phyloP scores from a whole-genome alignment of 2,797 vertebrate genomes.

The Harpagifer antarcticus region DNA sequence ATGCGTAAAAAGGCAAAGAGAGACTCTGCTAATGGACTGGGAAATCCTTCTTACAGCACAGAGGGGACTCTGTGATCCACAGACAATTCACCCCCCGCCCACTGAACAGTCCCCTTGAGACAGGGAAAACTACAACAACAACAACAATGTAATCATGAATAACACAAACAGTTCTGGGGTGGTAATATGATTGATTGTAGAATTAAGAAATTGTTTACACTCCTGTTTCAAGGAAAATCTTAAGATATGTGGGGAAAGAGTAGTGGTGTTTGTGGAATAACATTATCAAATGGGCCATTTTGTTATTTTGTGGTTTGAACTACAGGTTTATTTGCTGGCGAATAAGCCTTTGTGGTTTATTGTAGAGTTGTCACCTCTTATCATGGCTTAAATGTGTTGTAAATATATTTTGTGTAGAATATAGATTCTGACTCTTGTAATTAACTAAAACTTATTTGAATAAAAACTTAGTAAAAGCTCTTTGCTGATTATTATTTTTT shows the following conservation, averaged over 20 bases:
- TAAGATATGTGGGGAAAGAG: conserved; percentile 11
- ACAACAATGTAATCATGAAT: conserved; percentile 4
- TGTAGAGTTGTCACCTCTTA: conserved; percentile 16
- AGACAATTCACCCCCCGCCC: conserved; percentile 3
- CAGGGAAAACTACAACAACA: background rate
- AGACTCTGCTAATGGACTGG: conserved; percentile 67
- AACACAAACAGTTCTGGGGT: conserved; percentile 12
- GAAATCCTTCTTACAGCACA: conserved; percentile 83
- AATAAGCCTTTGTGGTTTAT: conserved; percentile 61
- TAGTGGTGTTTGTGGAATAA: conserved; percentile 4
- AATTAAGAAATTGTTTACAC: conserved; percentile 30
- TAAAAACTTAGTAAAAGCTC: conserved; percentile 12
- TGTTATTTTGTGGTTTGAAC: conserved; percentile 29
- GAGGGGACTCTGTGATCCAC: conserved; percentile 70
- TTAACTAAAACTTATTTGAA: conserved; percentile 60
- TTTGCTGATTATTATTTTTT: conserved; percentile 12
- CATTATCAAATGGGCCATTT: conserved; percentile 34
- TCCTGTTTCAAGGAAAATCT: conserved; percentile 49
- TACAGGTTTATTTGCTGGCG: conserved; percentile 80
- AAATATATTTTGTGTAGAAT: conserved; percentile 48
- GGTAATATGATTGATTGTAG: conserved; percentile 19
- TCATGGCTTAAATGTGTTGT: conserved; percentile 36
- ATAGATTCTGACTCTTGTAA: conserved; percentile 43
- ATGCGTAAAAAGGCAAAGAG: conserved; percentile 59
- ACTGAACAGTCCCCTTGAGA: conserved; percentile 7